Evolutionary conservation across 2,797 vertebrate species (phyloP), one percentile per base, ranked within the genome.

Genomic region (Eutrigla gurnardus): DNA sequence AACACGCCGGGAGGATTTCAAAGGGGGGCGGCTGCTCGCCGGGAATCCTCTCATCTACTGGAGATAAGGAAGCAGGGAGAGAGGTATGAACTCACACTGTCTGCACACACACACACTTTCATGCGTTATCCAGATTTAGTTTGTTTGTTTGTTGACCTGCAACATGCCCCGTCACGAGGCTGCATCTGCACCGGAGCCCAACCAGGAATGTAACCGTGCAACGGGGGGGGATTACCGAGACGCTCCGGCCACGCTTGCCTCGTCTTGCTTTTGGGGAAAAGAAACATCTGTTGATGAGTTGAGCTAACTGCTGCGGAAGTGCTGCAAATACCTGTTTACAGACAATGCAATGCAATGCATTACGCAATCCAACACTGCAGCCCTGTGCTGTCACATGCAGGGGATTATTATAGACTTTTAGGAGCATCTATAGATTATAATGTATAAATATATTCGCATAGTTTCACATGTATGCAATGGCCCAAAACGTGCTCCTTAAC

Each of bases 1-100:
- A 93, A 93, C 91, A 91, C 0, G 54, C 73, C 32, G 66, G 77
- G 80, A 80, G 74, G 83, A 88, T 89, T 91, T 93, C 88, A 92
- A 93, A 93, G 86, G 46, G 46, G 25, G 43, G 54, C 39, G 58
- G 39, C 75, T 66, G 82, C 83, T 88, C 59, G 11, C 76, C 11
- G 74, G 77, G 86, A 87, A 82, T 82, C 77, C 74, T 89, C 81
- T 88, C 77, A 69, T 77, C 80, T 70, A 63, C 75, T 9, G 76
- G 74, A 87, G 89, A 92, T 91, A 91, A 85, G 78, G 54, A 84
- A 55, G 66, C 77, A 65, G 84, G 72, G 68, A 50, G 75, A 78
- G 70, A 77, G 77, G 67, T 73, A 84, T 80, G 72, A 90, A 78
- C 64, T 43, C 63, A 78, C 59, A 45, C 49, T 18, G 39, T 71